Base-by-base conservation (phyloP, 2,888 invertebrate species). In the Geotrupes spiniger region DNA sequence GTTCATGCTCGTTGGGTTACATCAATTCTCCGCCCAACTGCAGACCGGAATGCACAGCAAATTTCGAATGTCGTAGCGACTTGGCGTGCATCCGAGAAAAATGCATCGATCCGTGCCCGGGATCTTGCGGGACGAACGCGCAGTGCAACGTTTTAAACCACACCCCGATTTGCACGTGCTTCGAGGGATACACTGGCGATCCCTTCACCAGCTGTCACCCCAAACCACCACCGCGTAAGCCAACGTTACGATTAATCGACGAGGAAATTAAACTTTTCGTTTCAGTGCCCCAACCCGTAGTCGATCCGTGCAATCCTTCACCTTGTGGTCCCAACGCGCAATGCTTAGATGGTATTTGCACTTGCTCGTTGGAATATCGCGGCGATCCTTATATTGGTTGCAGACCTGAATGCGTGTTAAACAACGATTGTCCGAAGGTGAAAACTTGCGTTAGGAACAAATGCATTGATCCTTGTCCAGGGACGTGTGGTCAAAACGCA, bases 271-370 rank as follows among this genome's bases (percentile, higher is more conserved):
- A 21, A 21, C 6, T 21, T 3, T 6, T 3, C 6, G 17, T 25
- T 44, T 28, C 46, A 27, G 49, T 61, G 46, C 51, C 61, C 36
- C 58, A 61, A 56, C 62, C 64, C 9, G 71, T 75, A 61, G 66
- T 76, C 43, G 79, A 83, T 61, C 83, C 83, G 2, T 88, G 87
- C 58, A 78, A 78, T 63, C 84, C 85, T 28, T 81, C 83, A 12
- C 85, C 85, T 1, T 89, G 89, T 64, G 87, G 87, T 27, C 75
- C 85, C 5, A 89, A 87, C 62, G 80, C 87, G 21, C 76, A 79
- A 56, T 89, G 89, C 63, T 74, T 76, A 39, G 79, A 83, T 60
- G 84, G 85, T 1, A 76, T 80, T 64, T 88, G 88, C 63, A 78
- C 80, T 17, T 88, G 88, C 66, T 62, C 83, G 45, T 65, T 77